Conservation (phyloP, 2,797 vertebrate species). For the Megalops cyprinoides region DNA sequence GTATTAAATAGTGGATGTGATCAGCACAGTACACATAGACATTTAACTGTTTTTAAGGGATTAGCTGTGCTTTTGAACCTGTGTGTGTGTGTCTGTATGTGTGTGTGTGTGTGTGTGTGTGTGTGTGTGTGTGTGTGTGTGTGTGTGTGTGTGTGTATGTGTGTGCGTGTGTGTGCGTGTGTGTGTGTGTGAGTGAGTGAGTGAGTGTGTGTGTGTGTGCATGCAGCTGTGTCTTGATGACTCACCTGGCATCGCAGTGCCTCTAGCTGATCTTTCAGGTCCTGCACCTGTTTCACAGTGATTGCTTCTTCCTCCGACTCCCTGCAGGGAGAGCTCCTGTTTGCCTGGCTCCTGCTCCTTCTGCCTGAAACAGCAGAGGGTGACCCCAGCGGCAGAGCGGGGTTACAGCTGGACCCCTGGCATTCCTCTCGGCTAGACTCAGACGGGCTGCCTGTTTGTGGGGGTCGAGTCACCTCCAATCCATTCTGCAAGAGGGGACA, state of each 20-base stretch:
- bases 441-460: conserved; percentile 24
- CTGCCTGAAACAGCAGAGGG: conserved; percentile 29
- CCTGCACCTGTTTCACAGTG: conserved; percentile 61
- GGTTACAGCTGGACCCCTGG: conserved; percentile 36
- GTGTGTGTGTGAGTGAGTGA: conserved; percentile 38
- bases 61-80: not conserved
- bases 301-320: conserved; percentile 27
- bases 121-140: too few species aligned
- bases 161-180: not conserved
- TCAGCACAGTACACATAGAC: too few species aligned
- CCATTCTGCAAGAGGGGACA: conserved; percentile 26
- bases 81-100: not conserved
- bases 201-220: conserved; percentile 22
- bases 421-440: conserved; percentile 21
- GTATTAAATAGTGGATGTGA: too few species aligned
- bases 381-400: conserved; percentile 35
- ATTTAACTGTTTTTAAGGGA: too few species aligned
- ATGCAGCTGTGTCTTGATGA: conserved; percentile 25
- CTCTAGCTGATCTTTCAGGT: conserved; percentile 75
- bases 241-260: conserved; percentile 76
- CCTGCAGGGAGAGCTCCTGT: conserved; percentile 29
- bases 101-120: too few species aligned
- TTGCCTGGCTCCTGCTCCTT: conserved; percentile 43
- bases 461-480: conserved; percentile 27
- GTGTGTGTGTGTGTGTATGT: not conserved